phyloP scores from a whole-genome alignment of 2,113 vertebrate genomes.

The Microtus richardsoni region DNA sequence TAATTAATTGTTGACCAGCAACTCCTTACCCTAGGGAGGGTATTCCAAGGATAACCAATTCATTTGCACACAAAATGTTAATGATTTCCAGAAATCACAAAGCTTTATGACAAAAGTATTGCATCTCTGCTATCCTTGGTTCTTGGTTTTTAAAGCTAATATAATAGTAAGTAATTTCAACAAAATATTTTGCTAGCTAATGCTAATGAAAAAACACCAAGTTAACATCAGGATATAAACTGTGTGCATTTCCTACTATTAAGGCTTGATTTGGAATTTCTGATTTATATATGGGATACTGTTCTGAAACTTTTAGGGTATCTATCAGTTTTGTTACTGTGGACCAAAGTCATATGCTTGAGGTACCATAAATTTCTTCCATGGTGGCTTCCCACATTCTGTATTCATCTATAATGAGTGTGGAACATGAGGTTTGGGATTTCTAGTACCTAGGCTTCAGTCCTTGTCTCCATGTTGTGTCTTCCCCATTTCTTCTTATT shows the following conservation, averaged over 20 bases:
- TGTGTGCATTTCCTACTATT: not conserved
- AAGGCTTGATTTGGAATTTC: not conserved
- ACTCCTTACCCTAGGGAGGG: too few relatives aligned
- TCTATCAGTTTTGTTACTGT: not conserved
- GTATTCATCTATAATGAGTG: not conserved
- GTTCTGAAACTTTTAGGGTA: not conserved
- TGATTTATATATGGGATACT: not conserved
- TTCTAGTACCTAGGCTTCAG: not conserved
- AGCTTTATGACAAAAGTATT: too few relatives aligned
- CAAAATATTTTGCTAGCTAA: not conserved
- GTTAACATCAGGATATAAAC: not conserved
- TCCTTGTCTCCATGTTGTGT: not conserved
- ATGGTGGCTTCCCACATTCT: not conserved
- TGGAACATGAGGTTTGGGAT: not conserved
- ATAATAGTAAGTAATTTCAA: not conserved
- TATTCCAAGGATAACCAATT: too few relatives aligned
- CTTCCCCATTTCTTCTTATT: not conserved
- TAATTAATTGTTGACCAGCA: too few relatives aligned
- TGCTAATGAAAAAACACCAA: not conserved
- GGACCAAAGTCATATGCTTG: not conserved
- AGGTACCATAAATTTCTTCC: not conserved
- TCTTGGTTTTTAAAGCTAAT: not conserved
- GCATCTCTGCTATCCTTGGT: not conserved
- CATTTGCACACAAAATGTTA: too few relatives aligned
- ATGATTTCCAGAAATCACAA: too few relatives aligned